Conservation (phyloP, 1,140 invertebrate genomes). For the Drosophila nebulosa region DNA sequence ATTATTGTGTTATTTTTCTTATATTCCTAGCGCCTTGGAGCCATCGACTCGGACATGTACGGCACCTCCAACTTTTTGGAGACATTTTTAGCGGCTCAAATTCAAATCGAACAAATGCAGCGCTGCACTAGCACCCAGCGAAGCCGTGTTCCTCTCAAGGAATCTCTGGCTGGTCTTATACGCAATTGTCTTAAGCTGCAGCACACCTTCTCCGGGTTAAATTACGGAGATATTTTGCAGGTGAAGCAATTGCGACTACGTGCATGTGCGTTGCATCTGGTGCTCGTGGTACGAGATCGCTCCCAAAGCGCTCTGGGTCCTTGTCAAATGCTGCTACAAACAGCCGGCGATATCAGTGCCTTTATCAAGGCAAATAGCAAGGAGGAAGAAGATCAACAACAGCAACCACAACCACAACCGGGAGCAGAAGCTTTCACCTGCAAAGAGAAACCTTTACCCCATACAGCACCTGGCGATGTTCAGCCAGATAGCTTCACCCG, state of each 20-base stretch:
- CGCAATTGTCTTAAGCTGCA: conserved; percentile 89
- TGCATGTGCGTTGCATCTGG: conserved; percentile 91
- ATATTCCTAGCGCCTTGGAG: conserved; percentile 84
- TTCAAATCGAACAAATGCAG: conserved; percentile 82
- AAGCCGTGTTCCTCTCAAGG: conserved; percentile 71
- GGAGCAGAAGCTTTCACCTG: not conserved
- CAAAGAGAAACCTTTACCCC: not conserved
- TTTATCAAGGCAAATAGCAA: conserved; percentile 80
- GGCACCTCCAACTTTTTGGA: conserved; percentile 93
- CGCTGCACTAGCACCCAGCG: conserved; percentile 61
- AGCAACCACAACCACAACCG: not conserved
- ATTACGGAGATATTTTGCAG: conserved; percentile 86
- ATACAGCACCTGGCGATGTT: conserved; percentile 17
- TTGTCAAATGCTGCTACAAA: conserved; percentile 81
- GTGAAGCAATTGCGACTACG: conserved; percentile 93
- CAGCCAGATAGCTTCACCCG: conserved; percentile 89
- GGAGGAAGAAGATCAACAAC: conserved; percentile 25
- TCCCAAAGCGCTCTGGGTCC: conserved; percentile 82
- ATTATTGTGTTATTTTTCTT: not conserved
- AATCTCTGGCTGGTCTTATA: conserved; percentile 83
- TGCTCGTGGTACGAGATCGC: conserved; percentile 85
- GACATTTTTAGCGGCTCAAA: conserved; percentile 88
- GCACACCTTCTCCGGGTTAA: conserved; percentile 91
- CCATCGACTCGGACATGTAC: conserved; percentile 91
- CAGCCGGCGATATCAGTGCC: conserved; percentile 69